A percentile compares a stretch with the other conserved stretches of the same genome.
phyloP scores from a whole-genome alignment of 2,888 invertebrate genomes.

The Macrophya alboannulata region DNA sequence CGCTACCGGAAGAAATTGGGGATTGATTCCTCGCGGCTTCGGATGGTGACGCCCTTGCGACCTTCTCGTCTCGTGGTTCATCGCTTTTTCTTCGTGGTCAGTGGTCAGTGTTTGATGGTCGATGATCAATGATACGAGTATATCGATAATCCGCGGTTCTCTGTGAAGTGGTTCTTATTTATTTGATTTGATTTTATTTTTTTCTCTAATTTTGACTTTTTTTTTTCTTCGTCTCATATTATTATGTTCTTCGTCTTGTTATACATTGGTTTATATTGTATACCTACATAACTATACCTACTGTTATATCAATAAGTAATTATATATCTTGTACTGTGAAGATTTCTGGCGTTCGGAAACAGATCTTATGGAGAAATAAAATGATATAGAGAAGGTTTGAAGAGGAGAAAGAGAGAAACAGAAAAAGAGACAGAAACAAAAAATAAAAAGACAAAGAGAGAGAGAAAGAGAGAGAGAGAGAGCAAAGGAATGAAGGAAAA shows the following conservation, averaged over 20 bases:
- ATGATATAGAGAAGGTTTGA: conserved; percentile 45
- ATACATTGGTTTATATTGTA: background rate
- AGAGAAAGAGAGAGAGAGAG: conserved; percentile 54
- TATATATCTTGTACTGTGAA: conserved; percentile 41
- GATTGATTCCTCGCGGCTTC: conserved; percentile 25
- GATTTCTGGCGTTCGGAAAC: conserved; percentile 49
- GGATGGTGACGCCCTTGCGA: conserved; percentile 24
- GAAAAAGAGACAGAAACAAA: conserved; percentile 55
- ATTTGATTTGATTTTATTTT: background rate
- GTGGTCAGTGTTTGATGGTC: conserved; percentile 28
- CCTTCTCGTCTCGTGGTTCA: background rate
- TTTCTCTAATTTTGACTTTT: background rate
- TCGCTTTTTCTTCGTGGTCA: conserved; percentile 41
- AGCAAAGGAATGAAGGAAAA: conserved; percentile 40
- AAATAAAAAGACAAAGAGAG: conserved; percentile 55
- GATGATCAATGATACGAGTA: conserved; percentile 4
- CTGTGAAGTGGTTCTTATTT: conserved; percentile 15
- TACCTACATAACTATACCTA: background rate
- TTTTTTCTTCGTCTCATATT: background rate
- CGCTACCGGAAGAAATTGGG: conserved; percentile 7
- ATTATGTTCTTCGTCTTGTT: background rate
- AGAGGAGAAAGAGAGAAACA: conserved; percentile 37
- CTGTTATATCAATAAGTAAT: background rate
- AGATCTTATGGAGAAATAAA: conserved; percentile 58
- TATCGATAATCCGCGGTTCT: conserved; percentile 41